These are phyloP conservation scores for Mythimna ferrago DNA, from an alignment of 2,888 invertebrate genomes.

Conservation along the genomic window DNA sequence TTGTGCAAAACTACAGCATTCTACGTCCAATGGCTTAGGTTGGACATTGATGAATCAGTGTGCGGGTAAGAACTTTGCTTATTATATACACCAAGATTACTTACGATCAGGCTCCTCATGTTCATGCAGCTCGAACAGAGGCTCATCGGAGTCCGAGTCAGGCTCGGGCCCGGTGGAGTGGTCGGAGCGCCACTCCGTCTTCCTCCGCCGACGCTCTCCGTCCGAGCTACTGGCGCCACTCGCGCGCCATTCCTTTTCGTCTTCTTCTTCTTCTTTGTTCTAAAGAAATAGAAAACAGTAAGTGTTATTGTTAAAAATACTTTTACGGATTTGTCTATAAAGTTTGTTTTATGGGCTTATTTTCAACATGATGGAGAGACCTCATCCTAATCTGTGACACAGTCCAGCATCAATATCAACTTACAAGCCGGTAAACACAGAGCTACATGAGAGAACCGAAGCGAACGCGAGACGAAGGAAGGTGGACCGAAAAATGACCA, in stretches of 20 bases:
- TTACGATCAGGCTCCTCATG: slow-evolving; percentile 81
- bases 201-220: slow-evolving; percentile 54
- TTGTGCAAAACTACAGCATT: too few species aligned
- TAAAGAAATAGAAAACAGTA: slow-evolving; percentile 1
- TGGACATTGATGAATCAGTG: too few species aligned
- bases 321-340: not conserved
- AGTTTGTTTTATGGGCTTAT: not conserved
- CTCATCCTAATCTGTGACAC: too few species aligned
- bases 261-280: slow-evolving; percentile 76
- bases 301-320: not conserved
- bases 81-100: not conserved
- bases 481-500: too few species aligned
- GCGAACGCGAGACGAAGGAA: too few species aligned
- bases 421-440: too few species aligned
- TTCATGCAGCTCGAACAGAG: slow-evolving; percentile 80
- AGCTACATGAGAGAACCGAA: too few species aligned
- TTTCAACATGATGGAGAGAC: too few species aligned
- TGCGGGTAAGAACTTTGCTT: too few species aligned
- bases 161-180: slow-evolving; percentile 83
- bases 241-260: slow-evolving; percentile 83
- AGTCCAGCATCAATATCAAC: too few species aligned
- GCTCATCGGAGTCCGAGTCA: slow-evolving; percentile 85
- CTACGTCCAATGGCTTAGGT: too few species aligned
- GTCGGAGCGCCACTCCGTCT: slow-evolving; percentile 77
- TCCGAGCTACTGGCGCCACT: slow-evolving; percentile 79